A percentile compares a stretch with the other conserved stretches of the same genome.
Conservation (phyloP, 1,140 invertebrate species). For the Centruroides vittatus region DNA sequence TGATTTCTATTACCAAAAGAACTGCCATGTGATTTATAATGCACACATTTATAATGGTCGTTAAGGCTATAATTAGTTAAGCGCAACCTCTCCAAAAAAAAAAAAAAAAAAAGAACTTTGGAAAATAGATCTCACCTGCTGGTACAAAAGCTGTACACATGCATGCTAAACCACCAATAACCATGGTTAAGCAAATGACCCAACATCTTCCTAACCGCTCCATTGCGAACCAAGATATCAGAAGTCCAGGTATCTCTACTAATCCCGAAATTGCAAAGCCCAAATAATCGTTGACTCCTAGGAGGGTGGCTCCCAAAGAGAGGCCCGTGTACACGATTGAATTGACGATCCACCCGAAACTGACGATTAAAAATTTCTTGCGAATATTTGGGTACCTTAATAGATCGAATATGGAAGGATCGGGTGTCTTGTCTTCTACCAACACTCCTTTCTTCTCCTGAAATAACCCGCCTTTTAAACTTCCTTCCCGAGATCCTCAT, state of each 20-base stretch:
- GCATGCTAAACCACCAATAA: slow-evolving; percentile 39
- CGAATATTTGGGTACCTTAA: neutral
- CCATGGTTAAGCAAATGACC: slow-evolving; percentile 33
- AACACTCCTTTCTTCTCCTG: no score
- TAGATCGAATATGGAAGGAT: neutral
- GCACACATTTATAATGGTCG: no score
- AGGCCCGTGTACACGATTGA: slow-evolving; percentile 20
- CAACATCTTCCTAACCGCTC: slow-evolving; percentile 43
- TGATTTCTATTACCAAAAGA: no score
- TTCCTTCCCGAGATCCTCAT: no score
- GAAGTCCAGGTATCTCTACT: slow-evolving; percentile 48
- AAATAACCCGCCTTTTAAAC: no score
- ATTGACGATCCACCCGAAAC: slow-evolving; percentile 17
- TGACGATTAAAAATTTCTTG: neutral
- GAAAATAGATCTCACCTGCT: neutral
- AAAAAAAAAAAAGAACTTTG: no score
- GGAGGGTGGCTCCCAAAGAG: slow-evolving; percentile 17
- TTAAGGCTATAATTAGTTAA: no score
- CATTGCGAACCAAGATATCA: slow-evolving; percentile 31
- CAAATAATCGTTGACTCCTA: slow-evolving; percentile 35
- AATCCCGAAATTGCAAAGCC: slow-evolving; percentile 51
- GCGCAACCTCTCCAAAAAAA: neutral
- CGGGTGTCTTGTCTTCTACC: no score
- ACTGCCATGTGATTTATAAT: no score
- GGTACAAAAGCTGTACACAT: slow-evolving; percentile 11